These are phyloP conservation scores for Cancer borealis DNA, from an alignment of 2,888 invertebrate genomes.

Conservation along the genomic window DNA sequence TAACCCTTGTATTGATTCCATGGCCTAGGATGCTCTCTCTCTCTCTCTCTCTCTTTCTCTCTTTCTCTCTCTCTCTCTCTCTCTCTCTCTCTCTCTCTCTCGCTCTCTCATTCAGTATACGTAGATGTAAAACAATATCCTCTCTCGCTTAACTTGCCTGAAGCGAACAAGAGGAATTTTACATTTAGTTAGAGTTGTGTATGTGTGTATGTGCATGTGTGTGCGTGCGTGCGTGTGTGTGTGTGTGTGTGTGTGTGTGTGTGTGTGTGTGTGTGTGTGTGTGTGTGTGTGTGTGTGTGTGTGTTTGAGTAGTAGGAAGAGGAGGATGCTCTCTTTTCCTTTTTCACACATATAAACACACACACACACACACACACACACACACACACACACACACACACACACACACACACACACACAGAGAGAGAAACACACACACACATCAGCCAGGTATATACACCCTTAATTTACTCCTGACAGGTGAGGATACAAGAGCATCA, in stretches of 20 bases:
- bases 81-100: slow-evolving; percentile 31
- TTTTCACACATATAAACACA: too few species aligned
- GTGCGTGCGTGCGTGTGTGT: too few species aligned
- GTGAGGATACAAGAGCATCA: not conserved
- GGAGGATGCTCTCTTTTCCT: not conserved
- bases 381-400: slow-evolving; percentile 20
- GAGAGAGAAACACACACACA: not conserved
- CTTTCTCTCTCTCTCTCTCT: not conserved
- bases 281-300: slow-evolving; percentile 20
- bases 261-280: slow-evolving; percentile 2
- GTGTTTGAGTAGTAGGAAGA: not conserved
- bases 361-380: not conserved
- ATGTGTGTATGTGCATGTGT: too few species aligned
- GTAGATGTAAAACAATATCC: too few species aligned
- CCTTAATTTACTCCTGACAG: not conserved
- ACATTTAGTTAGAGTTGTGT: too few species aligned
- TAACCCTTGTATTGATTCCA: too few species aligned
- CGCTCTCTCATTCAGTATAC: not conserved
- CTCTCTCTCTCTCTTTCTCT: not conserved
- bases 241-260: too few species aligned
- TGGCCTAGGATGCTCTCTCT: too few species aligned
- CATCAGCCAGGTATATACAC: too few species aligned
- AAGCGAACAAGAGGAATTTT: too few species aligned
- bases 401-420: slow-evolving; percentile 9
- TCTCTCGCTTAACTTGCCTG: too few species aligned